Conservation (phyloP, 2,797 vertebrate genomes). For the Neostethus bicornis region DNA sequence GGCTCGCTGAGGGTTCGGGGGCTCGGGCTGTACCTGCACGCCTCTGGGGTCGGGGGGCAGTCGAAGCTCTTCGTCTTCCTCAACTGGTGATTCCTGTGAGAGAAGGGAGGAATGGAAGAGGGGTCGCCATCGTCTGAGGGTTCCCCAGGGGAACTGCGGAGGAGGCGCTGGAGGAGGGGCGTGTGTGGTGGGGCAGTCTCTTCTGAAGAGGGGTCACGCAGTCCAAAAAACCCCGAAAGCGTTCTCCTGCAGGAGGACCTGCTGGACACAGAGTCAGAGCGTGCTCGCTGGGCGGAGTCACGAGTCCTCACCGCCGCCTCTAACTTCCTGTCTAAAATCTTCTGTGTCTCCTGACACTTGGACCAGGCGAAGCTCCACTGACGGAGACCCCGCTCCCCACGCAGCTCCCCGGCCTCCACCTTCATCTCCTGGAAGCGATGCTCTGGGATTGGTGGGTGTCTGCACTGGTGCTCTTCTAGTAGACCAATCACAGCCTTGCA, state of each 20-base stretch:
- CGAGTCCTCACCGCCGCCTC: conserved; percentile 79
- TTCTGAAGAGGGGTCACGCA: conserved; percentile 45
- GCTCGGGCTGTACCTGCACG: conserved; percentile 63
- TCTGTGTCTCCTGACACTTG: conserved; percentile 89
- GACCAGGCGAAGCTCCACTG: conserved; percentile 91
- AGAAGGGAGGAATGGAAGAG: conserved; percentile 21
- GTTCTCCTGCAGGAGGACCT: conserved; percentile 69
- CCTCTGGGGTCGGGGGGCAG: conserved; percentile 71
- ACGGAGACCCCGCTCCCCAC: conserved; percentile 84
- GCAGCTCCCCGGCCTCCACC: conserved; percentile 83
- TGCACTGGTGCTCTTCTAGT: conserved; percentile 84
- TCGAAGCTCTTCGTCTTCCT: conserved; percentile 92
- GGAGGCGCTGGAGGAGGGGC: conserved; percentile 31
- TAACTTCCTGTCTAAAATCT: conserved; percentile 88
- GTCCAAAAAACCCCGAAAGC: conserved; percentile 60
- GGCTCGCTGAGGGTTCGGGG: conserved; percentile 80
- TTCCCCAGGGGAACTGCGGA: conserved; percentile 58
- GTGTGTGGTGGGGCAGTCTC: conserved; percentile 40
- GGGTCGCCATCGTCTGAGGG: conserved; percentile 34
- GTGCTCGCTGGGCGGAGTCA: conserved; percentile 52
- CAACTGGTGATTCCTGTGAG: conserved; percentile 72
- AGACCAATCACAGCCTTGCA: conserved; percentile 78
- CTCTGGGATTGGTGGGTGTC: conserved; percentile 83
- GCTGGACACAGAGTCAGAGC: conserved; percentile 67
- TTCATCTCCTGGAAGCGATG: conserved; percentile 89